Base-by-base conservation (phyloP, 2,113 vertebrate genomes). In the Oncorhynchus kisutch region DNA sequence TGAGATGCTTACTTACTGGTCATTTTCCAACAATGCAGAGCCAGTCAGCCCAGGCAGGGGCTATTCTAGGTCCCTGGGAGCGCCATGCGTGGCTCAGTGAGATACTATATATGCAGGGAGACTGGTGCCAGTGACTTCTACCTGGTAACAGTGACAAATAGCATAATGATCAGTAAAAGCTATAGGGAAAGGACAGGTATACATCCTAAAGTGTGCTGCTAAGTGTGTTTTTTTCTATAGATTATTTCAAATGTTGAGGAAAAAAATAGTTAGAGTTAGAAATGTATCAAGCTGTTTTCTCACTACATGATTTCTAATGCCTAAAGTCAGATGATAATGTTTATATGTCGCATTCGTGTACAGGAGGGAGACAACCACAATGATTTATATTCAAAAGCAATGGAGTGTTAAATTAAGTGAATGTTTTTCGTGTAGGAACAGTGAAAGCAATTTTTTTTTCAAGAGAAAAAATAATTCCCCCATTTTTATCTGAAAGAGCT, bases 401-500 rank as follows among this genome's bases (percentile, higher is more conserved):
- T 87, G 82, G 79, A 90, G 87, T 91, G 89, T 90, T 91, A 87
- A 90, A 92, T 88, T 86, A 88, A 88, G 89, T 79, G 80, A 86
- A 86, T 74, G 82, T 90, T 90, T 60, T 89, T 90, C 82, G 84
- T 89, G 78, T 83, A 77, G 9, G 78, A 81, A 77, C 73, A 83
- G 71, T 82, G 82, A 88, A 83, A 89, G 74, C 79, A 74, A 25
- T 27, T 27, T 66, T 66, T n/a, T n/a, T 34, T 88, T 85, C 80
- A 82, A 79, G 81, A 86, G 82, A 87, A 90, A 90, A 89, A 91
- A 90, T 83, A 89, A 90, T 83, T 86, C 82, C 82, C 83, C 80
- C 89, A 90, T 91, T 88, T 85, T 93, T 93, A 92, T 92, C 89
- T 93, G 84, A 90, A 91, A 91, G 77, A 92, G 89, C 87, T 91